These are phyloP conservation scores for Furcifer pardalis DNA, from an alignment of 2,797 vertebrate genomes.

Conservation along the genomic window DNA sequence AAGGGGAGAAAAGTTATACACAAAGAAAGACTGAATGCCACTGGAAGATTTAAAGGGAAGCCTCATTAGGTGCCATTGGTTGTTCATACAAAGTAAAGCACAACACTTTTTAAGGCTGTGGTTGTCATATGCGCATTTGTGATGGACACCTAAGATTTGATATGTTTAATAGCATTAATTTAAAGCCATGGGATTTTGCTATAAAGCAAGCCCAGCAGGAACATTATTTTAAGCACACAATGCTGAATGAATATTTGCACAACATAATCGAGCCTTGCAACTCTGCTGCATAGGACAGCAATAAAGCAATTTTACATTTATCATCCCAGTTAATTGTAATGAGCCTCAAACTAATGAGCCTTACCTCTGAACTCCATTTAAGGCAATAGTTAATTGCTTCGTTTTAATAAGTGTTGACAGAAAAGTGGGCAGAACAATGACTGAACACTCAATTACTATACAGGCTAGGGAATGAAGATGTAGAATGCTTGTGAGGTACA, in stretches of 20 bases:
- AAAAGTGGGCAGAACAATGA: slow-evolving; percentile 69
- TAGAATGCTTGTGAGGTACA: slow-evolving; percentile 59
- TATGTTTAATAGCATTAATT: slow-evolving; percentile 29
- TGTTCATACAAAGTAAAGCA: background rate
- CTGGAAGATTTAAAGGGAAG: background rate
- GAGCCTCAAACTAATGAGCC: slow-evolving; percentile 75
- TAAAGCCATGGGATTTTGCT: slow-evolving; percentile 23
- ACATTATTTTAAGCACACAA: background rate
- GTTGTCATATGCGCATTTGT: background rate
- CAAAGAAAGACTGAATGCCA: background rate
- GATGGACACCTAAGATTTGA: slow-evolving; percentile 34
- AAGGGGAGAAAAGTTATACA: too few relatives aligned
- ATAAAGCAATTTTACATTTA: slow-evolving; percentile 74
- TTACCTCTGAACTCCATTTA: slow-evolving; percentile 77
- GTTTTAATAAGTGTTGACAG: slow-evolving; percentile 79
- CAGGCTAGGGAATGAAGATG: slow-evolving; percentile 67
- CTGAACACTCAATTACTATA: slow-evolving; percentile 70
- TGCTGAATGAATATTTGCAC: slow-evolving; percentile 38
- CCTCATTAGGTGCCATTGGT: background rate
- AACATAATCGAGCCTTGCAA: slow-evolving; percentile 36
- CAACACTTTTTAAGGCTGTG: background rate
- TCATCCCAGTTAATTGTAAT: slow-evolving; percentile 76
- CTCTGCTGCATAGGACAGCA: slow-evolving; percentile 51
- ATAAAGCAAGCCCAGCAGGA: slow-evolving; percentile 41
- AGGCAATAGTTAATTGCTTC: slow-evolving; percentile 78